Conservation (phyloP, 1,140 invertebrate species). For the Drosophila ohnishii region DNA sequence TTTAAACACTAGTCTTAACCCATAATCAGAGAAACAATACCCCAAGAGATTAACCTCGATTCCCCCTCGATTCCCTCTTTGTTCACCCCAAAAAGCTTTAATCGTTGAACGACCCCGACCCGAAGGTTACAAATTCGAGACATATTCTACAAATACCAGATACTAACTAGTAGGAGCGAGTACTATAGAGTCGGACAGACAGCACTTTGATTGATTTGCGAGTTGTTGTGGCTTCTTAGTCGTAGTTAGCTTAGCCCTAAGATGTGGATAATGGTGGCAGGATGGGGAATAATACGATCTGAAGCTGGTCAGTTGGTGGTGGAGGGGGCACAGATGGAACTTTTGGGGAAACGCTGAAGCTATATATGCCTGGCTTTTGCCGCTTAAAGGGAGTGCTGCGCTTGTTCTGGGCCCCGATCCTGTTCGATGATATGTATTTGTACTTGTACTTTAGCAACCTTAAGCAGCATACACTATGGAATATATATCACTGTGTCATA, state of each 20-base stretch:
- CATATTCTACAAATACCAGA: constrained; percentile 31
- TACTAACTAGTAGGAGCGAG: constrained; percentile 20
- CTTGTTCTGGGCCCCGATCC: constrained; percentile 46
- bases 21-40: neutral
- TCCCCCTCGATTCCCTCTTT: constrained; percentile 25
- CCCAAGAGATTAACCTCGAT: neutral
- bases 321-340: neutral
- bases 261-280: constrained; percentile 23
- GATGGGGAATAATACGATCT: neutral
- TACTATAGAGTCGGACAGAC: constrained; percentile 20
- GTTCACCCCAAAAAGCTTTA: constrained; percentile 67
- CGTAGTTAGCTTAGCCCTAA: constrained; percentile 66
- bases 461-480: constrained; percentile 68
- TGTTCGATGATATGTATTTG: constrained; percentile 60
- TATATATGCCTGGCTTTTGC: constrained; percentile 24
- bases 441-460: constrained; percentile 66
- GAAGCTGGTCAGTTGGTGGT: constrained; percentile 36
- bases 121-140: constrained; percentile 55
- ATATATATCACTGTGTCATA: constrained; percentile 81
- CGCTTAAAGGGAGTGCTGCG: constrained; percentile 33
- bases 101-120: constrained; percentile 74
- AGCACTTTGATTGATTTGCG: constrained; percentile 63
- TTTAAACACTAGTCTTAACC: constrained; percentile 27
- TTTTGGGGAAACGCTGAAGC: constrained; percentile 16
- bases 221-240: constrained; percentile 77